Percentiles rank a stretch among this genome's conserved stretches.
Conservation (phyloP, 2,888 invertebrate species). For the Nephrotoma flavescens region DNA sequence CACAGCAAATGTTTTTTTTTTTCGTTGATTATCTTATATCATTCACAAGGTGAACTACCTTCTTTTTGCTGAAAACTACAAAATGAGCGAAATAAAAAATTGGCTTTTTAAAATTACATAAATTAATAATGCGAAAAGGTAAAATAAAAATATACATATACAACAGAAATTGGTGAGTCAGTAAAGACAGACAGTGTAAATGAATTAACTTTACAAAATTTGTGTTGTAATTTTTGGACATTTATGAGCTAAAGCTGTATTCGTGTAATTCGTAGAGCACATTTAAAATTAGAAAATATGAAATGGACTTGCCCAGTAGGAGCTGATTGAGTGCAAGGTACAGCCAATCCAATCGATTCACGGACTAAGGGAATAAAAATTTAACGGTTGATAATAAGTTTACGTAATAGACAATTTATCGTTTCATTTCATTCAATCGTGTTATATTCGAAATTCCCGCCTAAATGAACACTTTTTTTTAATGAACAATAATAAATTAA, state of each 20-base stretch:
- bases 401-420: no score
- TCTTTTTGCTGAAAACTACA: not conserved
- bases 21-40: not conserved
- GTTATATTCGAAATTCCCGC: no score
- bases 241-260: not conserved
- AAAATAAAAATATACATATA: not conserved
- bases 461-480: no score
- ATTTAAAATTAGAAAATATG: not conserved
- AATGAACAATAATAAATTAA: no score
- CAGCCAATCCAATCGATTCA: no score
- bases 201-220: not conserved
- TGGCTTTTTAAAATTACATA: not conserved
- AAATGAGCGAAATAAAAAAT: not conserved
- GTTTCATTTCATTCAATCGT: no score
- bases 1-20: not conserved
- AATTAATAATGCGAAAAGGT: not conserved
- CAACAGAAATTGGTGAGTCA: not conserved
- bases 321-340: no score
- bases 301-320: not conserved
- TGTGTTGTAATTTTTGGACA: not conserved
- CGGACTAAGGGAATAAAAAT: no score
- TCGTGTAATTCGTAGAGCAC: not conserved
- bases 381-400: not conserved
- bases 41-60: not conserved
- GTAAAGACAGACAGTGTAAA: not conserved